These are phyloP conservation scores for Coracopsis vasa DNA, from an alignment of 2,113 vertebrate species.

Conservation along the genomic window DNA sequence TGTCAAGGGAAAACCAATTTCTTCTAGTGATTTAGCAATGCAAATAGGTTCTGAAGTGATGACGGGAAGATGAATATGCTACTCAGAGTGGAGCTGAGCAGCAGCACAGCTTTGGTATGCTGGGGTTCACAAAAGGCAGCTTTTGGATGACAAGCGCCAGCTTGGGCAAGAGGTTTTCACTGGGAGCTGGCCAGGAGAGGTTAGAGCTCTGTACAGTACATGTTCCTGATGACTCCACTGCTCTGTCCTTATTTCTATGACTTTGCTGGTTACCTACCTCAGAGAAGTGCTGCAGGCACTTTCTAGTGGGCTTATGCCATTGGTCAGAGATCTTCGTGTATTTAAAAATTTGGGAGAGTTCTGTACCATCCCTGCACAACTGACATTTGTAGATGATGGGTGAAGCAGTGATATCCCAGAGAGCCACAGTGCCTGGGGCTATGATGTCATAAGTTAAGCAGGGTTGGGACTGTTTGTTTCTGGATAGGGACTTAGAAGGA, in stretches of 20 bases:
- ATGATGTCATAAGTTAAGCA: constrained; percentile 20
- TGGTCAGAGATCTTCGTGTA: constrained; percentile 41
- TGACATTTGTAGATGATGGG: constrained; percentile 35
- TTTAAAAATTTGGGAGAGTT: constrained; percentile 47
- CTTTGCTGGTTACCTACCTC: not conserved
- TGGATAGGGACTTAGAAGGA: constrained; percentile 1
- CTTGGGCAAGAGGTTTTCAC: not conserved
- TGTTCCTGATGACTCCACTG: not conserved
- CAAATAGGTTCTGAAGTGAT: not conserved
- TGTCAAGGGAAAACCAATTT: not conserved
- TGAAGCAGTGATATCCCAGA: constrained; percentile 13
- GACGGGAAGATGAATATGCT: not conserved
- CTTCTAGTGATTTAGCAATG: not conserved
- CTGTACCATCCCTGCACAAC: constrained; percentile 9
- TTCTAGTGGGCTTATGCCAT: constrained; percentile 44
- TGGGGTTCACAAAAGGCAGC: not conserved
- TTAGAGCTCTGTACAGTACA: not conserved
- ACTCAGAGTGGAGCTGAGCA: not conserved
- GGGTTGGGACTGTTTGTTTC: constrained; percentile 35
- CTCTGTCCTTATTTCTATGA: not conserved
- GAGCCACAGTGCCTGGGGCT: constrained; percentile 16
- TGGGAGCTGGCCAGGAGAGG: not conserved
- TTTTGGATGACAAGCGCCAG: not conserved
- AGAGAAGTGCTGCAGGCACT: constrained; percentile 26
- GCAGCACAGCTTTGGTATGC: not conserved